Percentiles rank a stretch among this genome's conserved stretches.
These are phyloP conservation scores for Conus canariensis DNA, from an alignment of 2,888 invertebrate genomes.

Conservation along the genomic window DNA sequence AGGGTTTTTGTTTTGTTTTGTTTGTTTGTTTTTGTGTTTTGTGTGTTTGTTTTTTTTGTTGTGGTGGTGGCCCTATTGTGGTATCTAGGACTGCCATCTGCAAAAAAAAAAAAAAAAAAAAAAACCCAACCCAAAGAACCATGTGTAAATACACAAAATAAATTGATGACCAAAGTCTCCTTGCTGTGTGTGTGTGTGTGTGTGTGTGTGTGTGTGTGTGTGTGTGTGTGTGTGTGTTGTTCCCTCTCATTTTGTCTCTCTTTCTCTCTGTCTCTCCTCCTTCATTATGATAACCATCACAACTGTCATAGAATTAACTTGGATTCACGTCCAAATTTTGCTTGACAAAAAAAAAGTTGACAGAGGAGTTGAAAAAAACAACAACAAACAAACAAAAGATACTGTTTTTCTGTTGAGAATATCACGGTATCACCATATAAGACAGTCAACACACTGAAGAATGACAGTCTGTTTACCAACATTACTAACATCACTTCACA, in stretches of 20 bases:
- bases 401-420: not conserved
- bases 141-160: too few species aligned
- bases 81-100: not conserved
- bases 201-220: not conserved
- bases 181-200: not conserved
- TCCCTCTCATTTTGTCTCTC: constrained; percentile 21
- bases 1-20: too few species aligned
- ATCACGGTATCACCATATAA: not conserved
- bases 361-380: not conserved
- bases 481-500: too few species aligned
- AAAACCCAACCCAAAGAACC: not conserved
- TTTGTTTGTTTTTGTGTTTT: too few species aligned
- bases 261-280: constrained; percentile 5
- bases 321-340: not conserved
- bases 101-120: too few species aligned
- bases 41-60: not conserved
- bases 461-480: too few species aligned
- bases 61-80: not conserved
- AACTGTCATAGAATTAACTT: not conserved
- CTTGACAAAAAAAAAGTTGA: not conserved
- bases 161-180: not conserved
- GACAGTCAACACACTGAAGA: not conserved
- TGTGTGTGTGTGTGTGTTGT: not conserved
- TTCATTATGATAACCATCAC: not conserved
- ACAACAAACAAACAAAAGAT: too few species aligned